phyloP scores from a whole-genome alignment of 2,888 invertebrate genomes.

The Diplazon laetatorius region DNA sequence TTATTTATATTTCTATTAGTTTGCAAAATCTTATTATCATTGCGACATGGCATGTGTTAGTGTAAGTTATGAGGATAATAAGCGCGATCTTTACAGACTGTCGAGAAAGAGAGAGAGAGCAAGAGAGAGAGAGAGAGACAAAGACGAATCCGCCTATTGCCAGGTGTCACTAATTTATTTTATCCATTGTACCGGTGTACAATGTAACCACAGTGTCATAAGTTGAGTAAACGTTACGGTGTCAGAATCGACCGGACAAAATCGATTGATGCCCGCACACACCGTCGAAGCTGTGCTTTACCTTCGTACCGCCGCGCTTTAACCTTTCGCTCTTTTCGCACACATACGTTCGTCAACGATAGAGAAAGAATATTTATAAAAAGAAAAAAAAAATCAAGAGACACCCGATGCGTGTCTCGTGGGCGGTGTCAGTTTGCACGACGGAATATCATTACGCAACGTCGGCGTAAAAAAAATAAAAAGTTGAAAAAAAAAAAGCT shows the following conservation, averaged over 20 bases:
- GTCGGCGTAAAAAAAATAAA: slow-evolving; percentile 45
- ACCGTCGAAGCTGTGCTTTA: neutral
- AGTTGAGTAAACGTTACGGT: slow-evolving; percentile 7
- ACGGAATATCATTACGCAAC: slow-evolving; percentile 56
- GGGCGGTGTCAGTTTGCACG: slow-evolving; percentile 48
- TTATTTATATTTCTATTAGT: too few relatives aligned
- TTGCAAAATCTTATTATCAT: slow-evolving; percentile 7
- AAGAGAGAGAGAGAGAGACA: too few relatives aligned
- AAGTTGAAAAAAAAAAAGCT: slow-evolving; percentile 59
- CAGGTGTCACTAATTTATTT: slow-evolving; percentile 42
- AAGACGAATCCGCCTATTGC: slow-evolving; percentile 22
- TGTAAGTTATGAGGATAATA: slow-evolving; percentile 30
- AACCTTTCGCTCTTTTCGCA: slow-evolving; percentile 56
- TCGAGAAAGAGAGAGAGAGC: too few relatives aligned
- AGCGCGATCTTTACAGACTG: slow-evolving; percentile 20
- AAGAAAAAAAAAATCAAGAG: slow-evolving; percentile 7
- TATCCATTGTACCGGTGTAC: slow-evolving; percentile 31
- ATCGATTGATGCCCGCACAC: slow-evolving; percentile 51
- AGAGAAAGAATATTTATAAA: too few relatives aligned
- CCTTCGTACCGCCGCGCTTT: slow-evolving; percentile 47
- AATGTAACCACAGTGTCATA: slow-evolving; percentile 5
- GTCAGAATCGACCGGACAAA: slow-evolving; percentile 46
- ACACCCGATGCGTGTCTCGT: slow-evolving; percentile 55
- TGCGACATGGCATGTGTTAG: neutral
- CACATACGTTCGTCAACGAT: neutral